phyloP scores from a whole-genome alignment of 2,113 vertebrate species.

The Anguilla japonica region DNA sequence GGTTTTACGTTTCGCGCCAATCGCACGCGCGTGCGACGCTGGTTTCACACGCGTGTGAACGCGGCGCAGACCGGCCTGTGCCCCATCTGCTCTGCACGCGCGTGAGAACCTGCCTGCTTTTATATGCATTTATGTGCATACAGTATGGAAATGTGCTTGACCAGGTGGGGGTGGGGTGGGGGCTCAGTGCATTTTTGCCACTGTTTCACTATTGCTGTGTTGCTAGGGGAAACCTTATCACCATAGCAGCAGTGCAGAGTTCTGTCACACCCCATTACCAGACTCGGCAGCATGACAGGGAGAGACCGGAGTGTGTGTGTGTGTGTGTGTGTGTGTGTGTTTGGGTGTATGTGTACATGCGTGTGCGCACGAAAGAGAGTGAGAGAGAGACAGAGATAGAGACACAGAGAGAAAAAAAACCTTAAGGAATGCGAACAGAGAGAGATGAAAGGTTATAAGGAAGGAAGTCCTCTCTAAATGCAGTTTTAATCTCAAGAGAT shows the following conservation, averaged over 20 bases:
- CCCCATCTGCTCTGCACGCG: neutral
- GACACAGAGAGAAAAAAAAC: neutral
- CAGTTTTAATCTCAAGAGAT: neutral
- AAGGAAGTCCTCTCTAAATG: neutral
- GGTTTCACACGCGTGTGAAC: neutral
- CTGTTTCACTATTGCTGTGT: neutral
- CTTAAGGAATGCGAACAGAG: neutral
- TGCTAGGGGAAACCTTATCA: slow-evolving; percentile 21
- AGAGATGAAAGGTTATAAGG: neutral
- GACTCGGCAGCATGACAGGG: slow-evolving; percentile 3
- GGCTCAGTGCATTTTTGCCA: neutral
- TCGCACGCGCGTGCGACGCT: neutral
- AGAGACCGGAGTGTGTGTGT: neutral
- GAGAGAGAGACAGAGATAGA: neutral
- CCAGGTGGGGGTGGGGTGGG: neutral
- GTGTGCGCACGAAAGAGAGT: neutral
- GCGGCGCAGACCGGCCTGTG: neutral
- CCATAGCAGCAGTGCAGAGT: slow-evolving; percentile 23
- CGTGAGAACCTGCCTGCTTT: neutral
- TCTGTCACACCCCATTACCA: slow-evolving; percentile 28
- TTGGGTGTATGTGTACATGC: neutral
- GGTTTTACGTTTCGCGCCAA: neutral
- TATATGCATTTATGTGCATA: neutral
- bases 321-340: neutral
- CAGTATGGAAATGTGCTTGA: neutral